phyloP scores from a whole-genome alignment of 2,113 vertebrate species.

The Campylomormyrus numenius region DNA sequence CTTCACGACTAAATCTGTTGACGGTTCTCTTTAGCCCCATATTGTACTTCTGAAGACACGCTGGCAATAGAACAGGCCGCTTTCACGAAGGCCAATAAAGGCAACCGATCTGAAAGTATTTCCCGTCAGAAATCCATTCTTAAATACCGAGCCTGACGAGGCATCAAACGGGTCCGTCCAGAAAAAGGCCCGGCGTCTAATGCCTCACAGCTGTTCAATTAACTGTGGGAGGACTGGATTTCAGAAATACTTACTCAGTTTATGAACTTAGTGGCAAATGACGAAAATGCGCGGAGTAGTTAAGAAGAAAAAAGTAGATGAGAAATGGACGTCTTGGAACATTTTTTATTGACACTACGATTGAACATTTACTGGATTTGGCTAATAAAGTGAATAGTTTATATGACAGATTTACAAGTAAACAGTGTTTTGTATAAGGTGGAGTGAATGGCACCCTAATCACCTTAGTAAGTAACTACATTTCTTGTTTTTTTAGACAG shows the following conservation, averaged over 20 bases:
- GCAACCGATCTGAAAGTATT: conserved; percentile 36
- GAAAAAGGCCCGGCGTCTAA: conserved; percentile 37
- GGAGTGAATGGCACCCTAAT: background rate
- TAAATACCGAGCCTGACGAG: conserved; percentile 40
- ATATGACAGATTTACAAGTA: conserved; percentile 4
- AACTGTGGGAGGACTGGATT: conserved; percentile 37
- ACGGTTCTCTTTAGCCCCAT: conserved; percentile 17
- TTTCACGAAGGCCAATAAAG: conserved; percentile 26
- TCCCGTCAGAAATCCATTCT: conserved; percentile 37
- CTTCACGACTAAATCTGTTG: conserved; percentile 16
- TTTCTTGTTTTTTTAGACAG: background rate
- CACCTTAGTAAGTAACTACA: background rate
- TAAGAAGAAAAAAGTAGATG: conserved; percentile 7
- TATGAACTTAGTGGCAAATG: conserved; percentile 44
- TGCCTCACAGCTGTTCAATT: conserved; percentile 48
- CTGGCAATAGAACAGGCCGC: conserved; percentile 16
- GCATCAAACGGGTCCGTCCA: conserved; percentile 45
- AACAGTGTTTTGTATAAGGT: background rate
- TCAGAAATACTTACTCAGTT: conserved; percentile 44
- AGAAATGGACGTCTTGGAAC: conserved; percentile 17
- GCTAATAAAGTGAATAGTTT: background rate
- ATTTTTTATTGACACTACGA: conserved; percentile 9
- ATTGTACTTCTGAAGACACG: conserved; percentile 16
- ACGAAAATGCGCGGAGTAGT: conserved; percentile 32
- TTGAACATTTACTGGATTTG: background rate